Conservation (phyloP, 2,797 vertebrate species). For the Pseudomugil tenellus region DNA sequence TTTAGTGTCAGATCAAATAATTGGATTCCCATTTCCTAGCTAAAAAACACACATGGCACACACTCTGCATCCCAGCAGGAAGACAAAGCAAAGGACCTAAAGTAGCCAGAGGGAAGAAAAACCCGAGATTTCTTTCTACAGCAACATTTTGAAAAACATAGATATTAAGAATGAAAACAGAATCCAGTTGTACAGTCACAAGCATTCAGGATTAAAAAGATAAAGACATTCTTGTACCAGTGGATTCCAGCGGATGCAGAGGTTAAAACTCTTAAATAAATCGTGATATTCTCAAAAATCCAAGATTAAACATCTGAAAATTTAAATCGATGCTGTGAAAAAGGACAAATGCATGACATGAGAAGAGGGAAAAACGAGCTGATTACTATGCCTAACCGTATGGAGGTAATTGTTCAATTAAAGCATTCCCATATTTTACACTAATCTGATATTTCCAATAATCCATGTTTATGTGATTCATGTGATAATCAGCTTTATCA, state of each 20-base stretch:
- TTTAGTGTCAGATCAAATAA: constrained; percentile 67
- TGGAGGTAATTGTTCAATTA: constrained; percentile 31
- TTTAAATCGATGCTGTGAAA: constrained; percentile 47
- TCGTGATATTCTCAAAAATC: constrained; percentile 53
- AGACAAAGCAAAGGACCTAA: background rate
- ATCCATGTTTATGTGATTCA: constrained; percentile 27
- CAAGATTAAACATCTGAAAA: constrained; percentile 63
- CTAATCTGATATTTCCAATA: constrained; percentile 29
- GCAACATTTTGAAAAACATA: constrained; percentile 8
- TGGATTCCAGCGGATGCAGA: constrained; percentile 19
- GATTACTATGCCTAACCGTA: constrained; percentile 20
- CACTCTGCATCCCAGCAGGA: constrained; percentile 41
- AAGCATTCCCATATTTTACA: constrained; percentile 26
- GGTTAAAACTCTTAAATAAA: constrained; percentile 51
- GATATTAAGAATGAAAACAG: background rate
- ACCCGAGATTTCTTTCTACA: constrained; percentile 2
- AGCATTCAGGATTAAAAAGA: constrained; percentile 13
- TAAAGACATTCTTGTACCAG: constrained; percentile 19
- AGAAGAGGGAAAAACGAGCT: constrained; percentile 7
- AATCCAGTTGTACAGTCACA: constrained; percentile 10
- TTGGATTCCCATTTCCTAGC: constrained; percentile 68
- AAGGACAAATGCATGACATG: constrained; percentile 29
- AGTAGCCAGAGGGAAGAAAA: background rate
- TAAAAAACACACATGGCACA: constrained; percentile 39
- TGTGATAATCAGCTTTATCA: constrained; percentile 43